Conservation (phyloP, 2,888 invertebrate species). For the Cabera pusaria region DNA sequence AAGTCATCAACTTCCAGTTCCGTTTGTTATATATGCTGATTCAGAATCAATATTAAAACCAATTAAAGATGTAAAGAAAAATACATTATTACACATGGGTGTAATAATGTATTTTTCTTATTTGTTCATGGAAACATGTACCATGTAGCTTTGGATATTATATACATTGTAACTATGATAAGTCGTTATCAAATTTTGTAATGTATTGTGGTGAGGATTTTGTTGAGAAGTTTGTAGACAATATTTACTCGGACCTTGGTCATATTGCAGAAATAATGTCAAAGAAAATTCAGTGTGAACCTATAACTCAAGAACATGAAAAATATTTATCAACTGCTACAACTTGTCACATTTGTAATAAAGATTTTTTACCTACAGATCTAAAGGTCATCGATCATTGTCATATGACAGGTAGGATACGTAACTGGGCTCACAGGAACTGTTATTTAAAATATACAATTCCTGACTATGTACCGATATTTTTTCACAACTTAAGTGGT, state of each 20-base stretch:
- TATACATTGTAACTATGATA: conserved; percentile 9
- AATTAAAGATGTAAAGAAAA: no score
- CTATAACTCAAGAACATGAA: neutral
- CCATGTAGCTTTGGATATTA: conserved; percentile 15
- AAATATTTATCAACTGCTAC: neutral
- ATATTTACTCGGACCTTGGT: conserved; percentile 5
- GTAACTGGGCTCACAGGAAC: no score
- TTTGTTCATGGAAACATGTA: no score
- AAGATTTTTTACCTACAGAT: conserved; percentile 1
- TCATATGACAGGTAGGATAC: conserved; percentile 10
- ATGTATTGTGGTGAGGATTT: conserved; percentile 18
- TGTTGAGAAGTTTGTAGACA: conserved; percentile 12
- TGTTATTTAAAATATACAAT: conserved; percentile 6
- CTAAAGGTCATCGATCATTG: no score
- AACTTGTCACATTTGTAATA: conserved; percentile 11
- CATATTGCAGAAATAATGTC: conserved; percentile 1
- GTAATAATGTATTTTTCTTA: no score
- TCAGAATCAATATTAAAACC: no score
- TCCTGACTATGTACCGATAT: conserved; percentile 6
- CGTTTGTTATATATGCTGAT: conserved; percentile 12
- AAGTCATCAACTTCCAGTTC: conserved; percentile 3
- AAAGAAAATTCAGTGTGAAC: conserved; percentile 1
- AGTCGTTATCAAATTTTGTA: conserved; percentile 13
- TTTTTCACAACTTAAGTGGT: conserved; percentile 15
- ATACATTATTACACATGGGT: conserved; percentile 5